Conservation (phyloP, 2,888 invertebrate species). For the Melitaea athalia region DNA sequence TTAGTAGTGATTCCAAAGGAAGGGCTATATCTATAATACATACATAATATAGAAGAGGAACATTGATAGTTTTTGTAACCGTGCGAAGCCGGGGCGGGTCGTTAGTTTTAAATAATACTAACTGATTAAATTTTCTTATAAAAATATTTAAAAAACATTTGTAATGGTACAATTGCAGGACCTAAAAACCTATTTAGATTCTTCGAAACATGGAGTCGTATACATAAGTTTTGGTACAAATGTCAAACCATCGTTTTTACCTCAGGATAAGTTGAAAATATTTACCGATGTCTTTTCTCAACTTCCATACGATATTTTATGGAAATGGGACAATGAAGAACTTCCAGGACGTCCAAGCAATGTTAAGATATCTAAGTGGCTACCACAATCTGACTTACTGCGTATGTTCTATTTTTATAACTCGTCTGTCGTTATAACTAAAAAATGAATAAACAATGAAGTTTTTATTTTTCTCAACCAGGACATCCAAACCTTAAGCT, state of each 20-base stretch:
- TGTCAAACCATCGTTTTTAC: slow-evolving; percentile 44
- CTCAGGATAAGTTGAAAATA: slow-evolving; percentile 41
- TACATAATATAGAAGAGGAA: too few species aligned
- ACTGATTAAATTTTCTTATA: background rate
- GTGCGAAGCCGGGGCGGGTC: too few species aligned
- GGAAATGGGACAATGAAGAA: slow-evolving; percentile 69
- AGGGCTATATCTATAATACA: too few species aligned
- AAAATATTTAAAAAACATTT: too few species aligned
- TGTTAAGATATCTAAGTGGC: slow-evolving; percentile 67
- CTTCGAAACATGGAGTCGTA: slow-evolving; percentile 54
- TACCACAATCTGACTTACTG: slow-evolving; percentile 70
- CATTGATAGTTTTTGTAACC: too few species aligned
- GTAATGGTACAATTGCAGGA: slow-evolving; percentile 44
- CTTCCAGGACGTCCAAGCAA: slow-evolving; percentile 59
- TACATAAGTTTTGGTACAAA: slow-evolving; percentile 62
- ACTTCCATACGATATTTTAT: slow-evolving; percentile 66
- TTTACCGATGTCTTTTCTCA: slow-evolving; percentile 53
- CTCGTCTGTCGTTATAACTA: too few species aligned
- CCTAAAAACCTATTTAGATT: slow-evolving; percentile 51
- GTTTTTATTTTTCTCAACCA: slow-evolving; percentile 23
- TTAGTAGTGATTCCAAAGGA: too few species aligned
- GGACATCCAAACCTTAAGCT: slow-evolving; percentile 67
- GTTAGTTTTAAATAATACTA: background rate
- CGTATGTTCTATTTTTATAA: slow-evolving; percentile 46
- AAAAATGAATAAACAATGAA: too few species aligned